Evolutionary conservation across 2,113 vertebrate genomes (phyloP), one percentile per base, ranked within the genome.

Genomic region (Vidua macroura): DNA sequence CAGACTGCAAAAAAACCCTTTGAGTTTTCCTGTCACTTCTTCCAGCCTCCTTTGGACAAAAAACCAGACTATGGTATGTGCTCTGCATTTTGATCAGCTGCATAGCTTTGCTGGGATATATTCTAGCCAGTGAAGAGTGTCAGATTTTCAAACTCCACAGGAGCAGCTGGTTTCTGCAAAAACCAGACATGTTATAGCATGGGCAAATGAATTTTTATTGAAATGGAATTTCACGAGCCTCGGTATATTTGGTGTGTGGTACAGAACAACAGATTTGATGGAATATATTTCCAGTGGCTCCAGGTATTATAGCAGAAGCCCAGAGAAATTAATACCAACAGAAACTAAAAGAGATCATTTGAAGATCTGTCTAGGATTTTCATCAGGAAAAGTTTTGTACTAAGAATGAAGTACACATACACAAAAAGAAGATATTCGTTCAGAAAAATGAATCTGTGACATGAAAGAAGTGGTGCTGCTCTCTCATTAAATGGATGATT

Each of bases 71-170:
- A 11, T 64, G 69, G 17, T 14, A 17, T 55, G 68, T 93, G 56
- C 33, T 72, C 66, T 95, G 86, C 52, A 64, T 92, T 88, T 93
- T 88, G 51, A 87, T 74, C 52, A 94, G 33, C 35, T 82, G 48
- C 35, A 23, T 83, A 59, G 63, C 33, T 92, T 91, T 52, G 10
- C 30, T 87, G 74, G 20, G 20, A 24, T 84, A 17, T 68, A 52
- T 59, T 68, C 62, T 79, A 20, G 8, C n/a, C 41, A 49, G 25
- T 78, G 56, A 39, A 75, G 37, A 58, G 15, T 56, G 66, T 60
- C 83, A 63, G 18, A 51, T 70, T 74, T 91, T 68, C 63, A 43
- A 81, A 22, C 16, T 69, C 35, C 49, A 37, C 12, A 18, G 8
- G 41, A 83, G 24, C 81, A 62, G 49, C 35, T 59, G 49, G 27